Evolutionary conservation across 2,888 invertebrate genomes (phyloP).

Genomic region (Escarpia spicata): DNA sequence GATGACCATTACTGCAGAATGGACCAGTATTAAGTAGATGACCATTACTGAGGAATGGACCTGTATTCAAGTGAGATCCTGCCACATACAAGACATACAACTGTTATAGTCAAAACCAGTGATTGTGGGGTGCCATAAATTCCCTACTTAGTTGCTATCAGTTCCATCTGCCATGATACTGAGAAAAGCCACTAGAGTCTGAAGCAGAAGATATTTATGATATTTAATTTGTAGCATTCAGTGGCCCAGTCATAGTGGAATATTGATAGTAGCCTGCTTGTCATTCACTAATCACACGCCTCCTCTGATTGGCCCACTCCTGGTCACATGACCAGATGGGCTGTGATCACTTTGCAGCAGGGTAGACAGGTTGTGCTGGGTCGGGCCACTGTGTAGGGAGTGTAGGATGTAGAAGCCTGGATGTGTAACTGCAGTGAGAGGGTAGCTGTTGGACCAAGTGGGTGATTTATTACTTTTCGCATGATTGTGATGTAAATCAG

Average conservation of each 20-base stretch:
- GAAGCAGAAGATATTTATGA: not conserved
- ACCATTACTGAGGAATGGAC: not conserved
- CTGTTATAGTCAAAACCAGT: not conserved
- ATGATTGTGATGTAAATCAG: slow-evolving; percentile 3
- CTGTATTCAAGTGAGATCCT: not conserved
- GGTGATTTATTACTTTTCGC: not conserved
- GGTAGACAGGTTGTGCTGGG: not conserved
- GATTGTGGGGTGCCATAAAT: not conserved
- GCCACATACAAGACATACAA: not conserved
- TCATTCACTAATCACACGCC: not conserved
- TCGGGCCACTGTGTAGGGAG: not conserved
- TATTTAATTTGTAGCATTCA: not conserved
- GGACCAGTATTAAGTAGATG: not conserved
- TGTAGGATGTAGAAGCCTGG: not conserved
- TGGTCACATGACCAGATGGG: not conserved
- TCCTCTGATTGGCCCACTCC: not conserved
- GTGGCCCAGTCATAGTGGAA: not conserved
- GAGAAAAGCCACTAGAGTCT: not conserved
- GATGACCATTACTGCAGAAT: not conserved
- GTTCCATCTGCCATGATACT: not conserved
- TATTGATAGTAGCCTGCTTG: not conserved
- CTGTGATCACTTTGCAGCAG: not conserved
- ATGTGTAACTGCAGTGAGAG: not conserved
- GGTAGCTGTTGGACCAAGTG: not conserved
- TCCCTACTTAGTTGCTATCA: not conserved